Evolutionary conservation across 1,140 invertebrate genomes (phyloP), one percentile per base, ranked within the genome.

Genomic region (Goniozus legneri): DNA sequence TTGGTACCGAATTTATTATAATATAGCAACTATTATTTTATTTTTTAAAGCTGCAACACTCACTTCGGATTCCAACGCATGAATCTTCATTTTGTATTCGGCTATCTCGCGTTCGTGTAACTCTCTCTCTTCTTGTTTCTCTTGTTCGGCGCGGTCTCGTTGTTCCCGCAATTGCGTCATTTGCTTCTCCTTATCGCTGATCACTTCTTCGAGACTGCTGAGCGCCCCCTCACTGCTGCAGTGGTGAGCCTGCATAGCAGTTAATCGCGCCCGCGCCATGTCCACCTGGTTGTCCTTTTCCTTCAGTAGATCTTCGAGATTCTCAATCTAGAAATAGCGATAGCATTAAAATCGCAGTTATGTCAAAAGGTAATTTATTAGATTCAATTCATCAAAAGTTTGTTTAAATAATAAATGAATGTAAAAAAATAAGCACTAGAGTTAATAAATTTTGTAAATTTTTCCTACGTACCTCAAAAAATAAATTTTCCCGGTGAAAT

Each of bases 251-350:
- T 95, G 92, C 84, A 95, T 92, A 30, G 89, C 86, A 12, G 89
- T 88, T 8, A 95, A 71, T 44, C 94, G 83, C 12, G 91, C 88
- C 53, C 93, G 81, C 0, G 94, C 90, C 87, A 95, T 93, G 61
- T 95, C 92, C 44, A 98, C 89, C 79, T 97, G 93, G 71, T 95
- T 95, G 72, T 98, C 96, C 77, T 98, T 98, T 72, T 98, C 95
- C 76, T 95, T 95, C 8, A 98, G 79, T 36, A 96, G 79, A 67
- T 97, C 95, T 80, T 98, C 96, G 32, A 98, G 77, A 72, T 96
- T 96, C 77, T 98, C 95, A 71, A 97, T 94, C 92, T 97, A n/a
- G 74, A 33, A 73, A 57, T 44, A 42, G 56, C 20, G 48, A 15
- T 40, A 27, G 15, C 13, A 16, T 6, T 30, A 31, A 24, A 27